Percentiles rank a stretch among this genome's conserved stretches.
Evolutionary conservation across 2,113 vertebrate species (phyloP).

Genomic region (Nibea albiflora): DNA sequence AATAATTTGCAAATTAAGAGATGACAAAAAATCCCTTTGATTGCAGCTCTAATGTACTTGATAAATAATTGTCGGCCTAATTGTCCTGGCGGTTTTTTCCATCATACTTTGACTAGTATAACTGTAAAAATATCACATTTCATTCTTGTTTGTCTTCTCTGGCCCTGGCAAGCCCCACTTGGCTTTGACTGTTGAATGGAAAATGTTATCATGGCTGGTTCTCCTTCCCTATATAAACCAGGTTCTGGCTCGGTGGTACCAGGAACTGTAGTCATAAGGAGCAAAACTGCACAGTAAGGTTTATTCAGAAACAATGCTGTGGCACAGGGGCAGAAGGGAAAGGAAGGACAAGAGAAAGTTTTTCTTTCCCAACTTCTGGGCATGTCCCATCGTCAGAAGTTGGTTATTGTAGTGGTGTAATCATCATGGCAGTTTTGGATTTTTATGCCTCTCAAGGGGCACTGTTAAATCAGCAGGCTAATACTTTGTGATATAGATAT

Average conservation of each 20-base stretch:
- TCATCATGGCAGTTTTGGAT: background rate
- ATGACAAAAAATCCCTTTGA: no score
- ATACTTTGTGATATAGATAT: background rate
- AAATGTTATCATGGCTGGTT: conserved; percentile 57
- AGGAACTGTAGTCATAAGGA: conserved; percentile 40
- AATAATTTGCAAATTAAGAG: no score
- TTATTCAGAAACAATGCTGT: conserved; percentile 45
- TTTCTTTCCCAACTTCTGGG: conserved; percentile 21
- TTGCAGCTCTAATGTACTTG: no score
- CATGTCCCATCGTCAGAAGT: background rate
- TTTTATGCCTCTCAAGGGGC: background rate
- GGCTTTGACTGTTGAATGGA: conserved; percentile 43
- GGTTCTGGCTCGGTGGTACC: conserved; percentile 38
- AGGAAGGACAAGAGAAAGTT: conserved; percentile 37
- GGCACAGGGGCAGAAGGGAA: conserved; percentile 21
- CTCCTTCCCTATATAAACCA: conserved; percentile 44
- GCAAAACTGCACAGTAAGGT: conserved; percentile 45
- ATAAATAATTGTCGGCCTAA: no score
- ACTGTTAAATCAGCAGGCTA: background rate
- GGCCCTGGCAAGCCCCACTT: conserved; percentile 36
- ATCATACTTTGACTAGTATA: no score
- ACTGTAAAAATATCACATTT: no score
- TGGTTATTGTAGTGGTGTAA: background rate
- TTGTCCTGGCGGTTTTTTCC: no score
- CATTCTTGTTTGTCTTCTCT: conserved; percentile 16